phyloP scores from a whole-genome alignment of 1,140 invertebrate species.

The Heliothis virescens region DNA sequence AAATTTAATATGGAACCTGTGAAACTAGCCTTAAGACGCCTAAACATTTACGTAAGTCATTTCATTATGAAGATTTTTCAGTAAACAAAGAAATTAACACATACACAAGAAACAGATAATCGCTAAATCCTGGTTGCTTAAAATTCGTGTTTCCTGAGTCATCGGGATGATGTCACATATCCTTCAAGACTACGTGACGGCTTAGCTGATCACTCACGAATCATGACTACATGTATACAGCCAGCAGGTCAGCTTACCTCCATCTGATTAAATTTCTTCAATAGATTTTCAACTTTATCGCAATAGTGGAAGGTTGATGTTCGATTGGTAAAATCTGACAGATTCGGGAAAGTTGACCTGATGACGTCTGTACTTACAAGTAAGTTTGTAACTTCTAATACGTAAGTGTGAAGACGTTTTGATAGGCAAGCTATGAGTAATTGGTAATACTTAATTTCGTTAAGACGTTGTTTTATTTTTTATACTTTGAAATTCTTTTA shows the following conservation, averaged over 20 bases:
- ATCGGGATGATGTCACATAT: slow-evolving; percentile 31
- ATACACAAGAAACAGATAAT: slow-evolving; percentile 7
- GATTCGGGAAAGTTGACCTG: too few species aligned
- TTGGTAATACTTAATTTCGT: not conserved
- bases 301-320: too few species aligned
- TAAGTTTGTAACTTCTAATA: not conserved
- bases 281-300: too few species aligned
- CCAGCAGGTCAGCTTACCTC: not conserved
- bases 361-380: not conserved
- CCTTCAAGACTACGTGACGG: slow-evolving; percentile 42
- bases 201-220: slow-evolving; percentile 17
- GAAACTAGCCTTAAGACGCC: too few species aligned
- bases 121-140: slow-evolving; percentile 20
- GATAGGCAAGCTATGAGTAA: slow-evolving; percentile 1
- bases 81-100: not conserved
- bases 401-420: not conserved
- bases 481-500: too few species aligned
- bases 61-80: too few species aligned
- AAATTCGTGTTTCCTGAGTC: slow-evolving; percentile 27
- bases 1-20: too few species aligned
- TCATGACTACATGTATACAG: not conserved
- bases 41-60: too few species aligned
- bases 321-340: too few species aligned
- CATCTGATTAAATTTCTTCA: too few species aligned
- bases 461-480: not conserved